Conservation (phyloP, 1,140 invertebrate genomes). For the Tetranychus urticae region DNA sequence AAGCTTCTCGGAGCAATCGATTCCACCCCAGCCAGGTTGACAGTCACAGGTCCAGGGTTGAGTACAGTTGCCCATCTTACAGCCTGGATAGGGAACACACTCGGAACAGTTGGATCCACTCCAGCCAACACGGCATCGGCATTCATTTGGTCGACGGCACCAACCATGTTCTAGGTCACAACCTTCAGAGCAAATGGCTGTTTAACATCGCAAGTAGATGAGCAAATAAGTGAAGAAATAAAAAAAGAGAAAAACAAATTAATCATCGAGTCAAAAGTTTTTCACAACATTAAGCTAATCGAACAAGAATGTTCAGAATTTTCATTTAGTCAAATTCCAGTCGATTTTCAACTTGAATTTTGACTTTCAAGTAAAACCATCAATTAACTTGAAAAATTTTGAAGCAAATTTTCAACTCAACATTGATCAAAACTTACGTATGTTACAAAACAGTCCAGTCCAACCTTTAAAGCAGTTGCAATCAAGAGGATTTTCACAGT, state of each 20-base stretch:
- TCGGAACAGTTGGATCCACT: conserved; percentile 26
- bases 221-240: conserved; percentile 22
- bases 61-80: conserved; percentile 27
- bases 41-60: conserved; percentile 30
- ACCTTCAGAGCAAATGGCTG: conserved; percentile 64
- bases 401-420: not conserved
- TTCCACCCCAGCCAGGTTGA: conserved; percentile 57
- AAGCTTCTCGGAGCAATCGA: conserved; percentile 54
- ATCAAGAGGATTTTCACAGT: conserved; percentile 19
- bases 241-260: conserved; percentile 34
- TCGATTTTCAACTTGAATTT: too few relatives aligned
- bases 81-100: conserved; percentile 30
- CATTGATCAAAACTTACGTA: conserved; percentile 33
- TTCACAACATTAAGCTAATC: too few relatives aligned
- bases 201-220: not conserved
- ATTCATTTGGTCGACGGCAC: conserved; percentile 75
- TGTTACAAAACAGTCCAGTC: conserved; percentile 44
- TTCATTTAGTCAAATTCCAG: too few relatives aligned
- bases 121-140: conserved; percentile 53
- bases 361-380: too few relatives aligned
- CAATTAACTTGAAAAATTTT: too few relatives aligned
- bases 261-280: too few relatives aligned
- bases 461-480: conserved; percentile 18
- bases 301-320: too few relatives aligned
- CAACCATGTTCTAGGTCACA: conserved; percentile 57